A percentile compares a stretch with the other conserved stretches of the same genome.
Conservation (phyloP, 2,888 invertebrate genomes). For the Mycalesis mineus region DNA sequence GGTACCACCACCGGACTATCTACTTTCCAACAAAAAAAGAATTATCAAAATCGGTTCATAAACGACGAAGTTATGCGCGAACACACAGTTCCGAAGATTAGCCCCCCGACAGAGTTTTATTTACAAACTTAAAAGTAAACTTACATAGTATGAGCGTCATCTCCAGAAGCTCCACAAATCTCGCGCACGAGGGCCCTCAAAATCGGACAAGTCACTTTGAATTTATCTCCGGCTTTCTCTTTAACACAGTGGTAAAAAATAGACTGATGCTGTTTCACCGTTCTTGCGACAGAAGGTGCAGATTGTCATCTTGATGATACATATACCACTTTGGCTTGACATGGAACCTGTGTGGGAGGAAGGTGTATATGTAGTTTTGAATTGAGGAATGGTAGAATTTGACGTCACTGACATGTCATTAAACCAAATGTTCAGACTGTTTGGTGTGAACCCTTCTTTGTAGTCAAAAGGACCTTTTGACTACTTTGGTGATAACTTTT, state of each 20-base stretch:
- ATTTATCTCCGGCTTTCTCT: slow-evolving; percentile 46
- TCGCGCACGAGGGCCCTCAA: slow-evolving; percentile 58
- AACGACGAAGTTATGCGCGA: no score
- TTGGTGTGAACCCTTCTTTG: not conserved
- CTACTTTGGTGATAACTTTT: not conserved
- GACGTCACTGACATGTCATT: not conserved
- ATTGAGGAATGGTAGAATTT: not conserved
- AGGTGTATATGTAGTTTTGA: slow-evolving; percentile 11
- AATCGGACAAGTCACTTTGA: slow-evolving; percentile 62
- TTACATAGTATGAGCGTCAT: slow-evolving; percentile 70
- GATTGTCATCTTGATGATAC: slow-evolving; percentile 44
- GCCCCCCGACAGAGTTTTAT: no score
- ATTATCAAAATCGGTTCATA: no score
- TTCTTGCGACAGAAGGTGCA: slow-evolving; percentile 69
- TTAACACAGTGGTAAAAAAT: slow-evolving; percentile 58
- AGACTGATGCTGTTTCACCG: slow-evolving; percentile 62
- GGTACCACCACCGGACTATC: no score
- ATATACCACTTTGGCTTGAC: slow-evolving; percentile 25
- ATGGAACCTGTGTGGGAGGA: slow-evolving; percentile 7
- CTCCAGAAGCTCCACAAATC: slow-evolving; percentile 57
- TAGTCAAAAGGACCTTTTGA: not conserved
- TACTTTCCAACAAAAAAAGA: no score
- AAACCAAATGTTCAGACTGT: no score
- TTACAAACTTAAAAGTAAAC: slow-evolving; percentile 40
- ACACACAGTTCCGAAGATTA: no score